These are phyloP conservation scores for Maniola jurtina DNA, from an alignment of 1,140 invertebrate genomes.

Conservation along the genomic window DNA sequence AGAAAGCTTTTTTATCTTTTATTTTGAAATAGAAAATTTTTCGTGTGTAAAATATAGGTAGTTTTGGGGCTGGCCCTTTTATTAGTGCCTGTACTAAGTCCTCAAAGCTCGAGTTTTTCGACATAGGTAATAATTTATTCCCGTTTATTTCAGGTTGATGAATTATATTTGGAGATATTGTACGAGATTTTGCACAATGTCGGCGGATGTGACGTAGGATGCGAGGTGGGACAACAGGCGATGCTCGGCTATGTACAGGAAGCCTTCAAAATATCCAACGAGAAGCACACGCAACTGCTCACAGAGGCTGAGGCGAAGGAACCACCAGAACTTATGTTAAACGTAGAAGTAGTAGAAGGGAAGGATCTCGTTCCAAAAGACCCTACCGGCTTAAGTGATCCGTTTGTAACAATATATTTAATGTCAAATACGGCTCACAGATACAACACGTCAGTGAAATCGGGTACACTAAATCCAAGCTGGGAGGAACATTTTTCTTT, in stretches of 20 bases:
- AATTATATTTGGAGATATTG: constrained; percentile 94
- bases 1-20: not conserved
- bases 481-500: constrained; percentile 99
- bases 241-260: constrained; percentile 92
- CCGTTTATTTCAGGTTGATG: constrained; percentile 85
- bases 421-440: constrained; percentile 86
- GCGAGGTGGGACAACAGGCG: constrained; percentile 83
- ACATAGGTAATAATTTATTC: not conserved
- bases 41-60: no score
- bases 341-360: constrained; percentile 95
- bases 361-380: constrained; percentile 96
- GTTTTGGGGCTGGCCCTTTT: no score
- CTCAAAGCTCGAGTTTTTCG: not conserved
- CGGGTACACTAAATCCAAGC: constrained; percentile 91
- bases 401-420: constrained; percentile 92
- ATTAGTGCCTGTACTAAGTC: no score
- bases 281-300: constrained; percentile 85
- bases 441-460: constrained; percentile 95
- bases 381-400: constrained; percentile 97
- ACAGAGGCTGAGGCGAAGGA: constrained; percentile 86
- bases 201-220: constrained; percentile 85
- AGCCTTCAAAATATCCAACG: constrained; percentile 90
- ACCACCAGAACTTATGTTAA: constrained; percentile 94
- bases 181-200: constrained; percentile 97
- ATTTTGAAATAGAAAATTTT: not conserved